Evolutionary conservation across 2,888 invertebrate species (phyloP), one percentile per base, ranked within the genome.

Genomic region (Acanthosepion pharaonis): DNA sequence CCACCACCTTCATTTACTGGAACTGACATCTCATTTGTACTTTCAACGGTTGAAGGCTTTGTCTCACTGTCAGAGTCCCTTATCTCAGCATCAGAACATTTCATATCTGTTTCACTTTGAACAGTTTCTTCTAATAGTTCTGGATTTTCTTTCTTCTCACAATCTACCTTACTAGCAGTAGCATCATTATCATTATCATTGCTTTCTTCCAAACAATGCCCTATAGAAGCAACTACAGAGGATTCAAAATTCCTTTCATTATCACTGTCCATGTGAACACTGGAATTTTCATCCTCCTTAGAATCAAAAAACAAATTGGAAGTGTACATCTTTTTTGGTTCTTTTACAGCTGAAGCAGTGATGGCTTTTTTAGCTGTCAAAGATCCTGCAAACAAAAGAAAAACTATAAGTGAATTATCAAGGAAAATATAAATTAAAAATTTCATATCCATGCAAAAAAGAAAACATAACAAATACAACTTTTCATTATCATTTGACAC

Each of bases 321-420:
- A 53, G 42, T 28, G 15, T 53, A 28, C 33, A 18, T 64, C 28
- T 64, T 94, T 93, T 94, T 55, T 49, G 33, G 15, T 33, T 59
- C 53, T 93, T 49, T 49, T 11, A 42, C 59, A 48, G 49, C 42
- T 53, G n/a, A 42, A 42, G 53, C 78, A 49, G 92, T 42, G n/a
- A 94, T 33, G 9, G 93, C 51, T 25, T 94, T 94, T n/a, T 94
- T 92, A 49, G 93, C 94, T 49, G 92, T 94, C 33, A 94, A 91
- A 53, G 92, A 92, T 33, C 94, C 94, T 94, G 64, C 5, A 94
- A 59, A 33, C 33, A 78, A 78, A 78, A 78, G 9, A 78, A 78
- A 78, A n/a, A 15, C n/a, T 4, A n/a, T 33, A 33, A n/a, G 78
- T 78, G 15, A 78, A n/a, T 18, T 78, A n/a, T n/a, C 4, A 59